Base-by-base conservation (phyloP, 1,140 invertebrate species). In the Neuroterus valhalla region DNA sequence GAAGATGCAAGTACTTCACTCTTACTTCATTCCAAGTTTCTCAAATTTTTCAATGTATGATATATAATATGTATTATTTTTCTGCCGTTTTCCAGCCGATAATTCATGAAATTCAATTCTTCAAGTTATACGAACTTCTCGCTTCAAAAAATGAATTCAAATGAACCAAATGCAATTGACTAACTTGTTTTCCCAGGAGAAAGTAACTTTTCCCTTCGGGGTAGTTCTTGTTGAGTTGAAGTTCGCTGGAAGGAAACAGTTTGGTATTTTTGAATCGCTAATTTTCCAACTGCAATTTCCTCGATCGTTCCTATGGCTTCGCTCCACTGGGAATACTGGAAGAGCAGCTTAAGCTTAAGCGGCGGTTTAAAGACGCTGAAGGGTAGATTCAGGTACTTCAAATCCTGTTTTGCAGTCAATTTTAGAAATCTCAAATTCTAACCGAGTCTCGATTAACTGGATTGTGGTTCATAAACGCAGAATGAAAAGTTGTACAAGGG, bases 401-500 rank as follows among this genome's bases (percentile, higher is more conserved):
- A 72, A 68, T 72, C 70, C 66, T 66, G 45, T 71, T 72, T 68
- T 12, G 44, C 68, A 38, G 67, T 50, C 74, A 74, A 74, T 79
- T 75, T 48, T 74, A 81, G 76, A 84, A 84, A 84, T 84, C 74
- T 76, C 78, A 82, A 82, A 82, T 84, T 84, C 80, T 45, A 76
- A 21, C 23, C 72, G 8, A 50, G 71, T 72, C 70, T 66, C 79
- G 82, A 84, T 84, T 84, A 84, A 84, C 78, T 77, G 70, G 79
- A 78, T 81, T 79, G 79, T 21, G 38, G 66, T 67, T 55, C 10
- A 62, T 62, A 2, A 26, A 62, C 2, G 31, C 17, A 48, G 48
- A 50, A 50, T 21, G 48, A 19, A 50, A 50, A 50, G 17, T 50
- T 50, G 21, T 50, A 50, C 8, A 21, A 19, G 17, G 17, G n/a